Conservation (phyloP, 2,888 invertebrate species). For the Microplitis manilae region DNA sequence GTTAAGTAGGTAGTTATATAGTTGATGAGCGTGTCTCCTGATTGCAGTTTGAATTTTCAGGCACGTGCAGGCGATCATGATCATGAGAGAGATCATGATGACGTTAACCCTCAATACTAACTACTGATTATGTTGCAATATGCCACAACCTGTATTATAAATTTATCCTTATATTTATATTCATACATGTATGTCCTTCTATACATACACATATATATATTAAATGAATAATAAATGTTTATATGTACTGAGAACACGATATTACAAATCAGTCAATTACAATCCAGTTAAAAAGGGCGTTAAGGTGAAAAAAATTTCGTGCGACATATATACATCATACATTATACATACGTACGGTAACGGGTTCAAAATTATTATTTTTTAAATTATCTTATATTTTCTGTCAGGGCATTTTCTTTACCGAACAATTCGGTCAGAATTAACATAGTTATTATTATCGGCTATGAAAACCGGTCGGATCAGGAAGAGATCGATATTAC, state of each 20-base stretch:
- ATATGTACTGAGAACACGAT: conserved; percentile 6
- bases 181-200: neutral
- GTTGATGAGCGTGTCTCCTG: conserved; percentile 29
- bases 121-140: conserved; percentile 38
- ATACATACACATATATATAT: neutral
- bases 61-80: conserved; percentile 45
- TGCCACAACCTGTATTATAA: neutral
- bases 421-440: conserved; percentile 48
- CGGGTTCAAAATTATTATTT: no score
- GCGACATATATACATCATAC: conserved; percentile 25
- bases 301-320: conserved; percentile 29
- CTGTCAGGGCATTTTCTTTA: conserved; percentile 42
- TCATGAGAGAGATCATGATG: neutral
- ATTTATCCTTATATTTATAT: neutral
- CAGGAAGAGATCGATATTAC: conserved; percentile 22
- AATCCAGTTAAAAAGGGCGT: conserved; percentile 45
- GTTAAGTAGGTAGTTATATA: neutral
- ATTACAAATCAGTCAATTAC: conserved; percentile 35
- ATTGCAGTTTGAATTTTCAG: conserved; percentile 28
- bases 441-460: conserved; percentile 45
- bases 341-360: neutral
- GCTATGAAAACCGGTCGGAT: conserved; percentile 36
- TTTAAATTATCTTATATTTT: neutral
- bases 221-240: neutral
- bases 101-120: conserved; percentile 32